These are phyloP conservation scores for Yponomeuta sedellus DNA, from an alignment of 2,888 invertebrate genomes.

Conservation along the genomic window DNA sequence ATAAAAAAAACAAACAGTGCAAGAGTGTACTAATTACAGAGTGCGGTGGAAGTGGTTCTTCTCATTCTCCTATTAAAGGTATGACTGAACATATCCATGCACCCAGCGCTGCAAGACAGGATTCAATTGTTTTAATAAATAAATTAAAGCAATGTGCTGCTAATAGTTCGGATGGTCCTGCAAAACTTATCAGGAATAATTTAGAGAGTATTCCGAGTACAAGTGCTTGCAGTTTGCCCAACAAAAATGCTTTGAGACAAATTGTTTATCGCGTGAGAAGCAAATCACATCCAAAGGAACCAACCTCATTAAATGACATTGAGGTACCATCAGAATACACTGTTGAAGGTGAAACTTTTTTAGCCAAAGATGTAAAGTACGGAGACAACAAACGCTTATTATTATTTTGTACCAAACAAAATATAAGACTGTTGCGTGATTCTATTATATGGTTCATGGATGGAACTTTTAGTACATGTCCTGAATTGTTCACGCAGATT, in stretches of 20 bases:
- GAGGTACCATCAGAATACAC: constrained; percentile 16
- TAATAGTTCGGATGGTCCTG: constrained; percentile 10
- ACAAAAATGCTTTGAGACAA: constrained; percentile 17
- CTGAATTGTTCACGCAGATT: constrained; percentile 11
- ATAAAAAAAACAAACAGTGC: constrained; percentile 2
- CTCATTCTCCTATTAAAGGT: constrained; percentile 11
- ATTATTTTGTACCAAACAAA: not conserved
- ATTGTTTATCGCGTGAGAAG: constrained; percentile 14
- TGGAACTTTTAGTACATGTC: constrained; percentile 18
- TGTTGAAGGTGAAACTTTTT: constrained; percentile 15
- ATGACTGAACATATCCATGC: constrained; percentile 16
- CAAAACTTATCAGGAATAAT: constrained; percentile 15
- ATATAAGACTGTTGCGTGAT: constrained; percentile 16
- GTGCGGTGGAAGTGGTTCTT: constrained; percentile 2
- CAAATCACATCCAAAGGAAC: constrained; percentile 15
- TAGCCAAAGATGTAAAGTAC: too few relatives aligned
- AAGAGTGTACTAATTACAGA: constrained; percentile 4
- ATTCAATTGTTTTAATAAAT: constrained; percentile 14
- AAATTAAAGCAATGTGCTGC: constrained; percentile 11
- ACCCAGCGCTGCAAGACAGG: constrained; percentile 15
- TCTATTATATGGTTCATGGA: constrained; percentile 18
- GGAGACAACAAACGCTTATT: too few relatives aligned
- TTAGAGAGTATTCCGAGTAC: constrained; percentile 14
- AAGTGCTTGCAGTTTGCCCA: constrained; percentile 15
- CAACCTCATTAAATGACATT: constrained; percentile 16